Percentiles rank a stretch among this genome's conserved stretches.
phyloP scores from a whole-genome alignment of 2,113 vertebrate genomes.

The Hemiprocne comata region DNA sequence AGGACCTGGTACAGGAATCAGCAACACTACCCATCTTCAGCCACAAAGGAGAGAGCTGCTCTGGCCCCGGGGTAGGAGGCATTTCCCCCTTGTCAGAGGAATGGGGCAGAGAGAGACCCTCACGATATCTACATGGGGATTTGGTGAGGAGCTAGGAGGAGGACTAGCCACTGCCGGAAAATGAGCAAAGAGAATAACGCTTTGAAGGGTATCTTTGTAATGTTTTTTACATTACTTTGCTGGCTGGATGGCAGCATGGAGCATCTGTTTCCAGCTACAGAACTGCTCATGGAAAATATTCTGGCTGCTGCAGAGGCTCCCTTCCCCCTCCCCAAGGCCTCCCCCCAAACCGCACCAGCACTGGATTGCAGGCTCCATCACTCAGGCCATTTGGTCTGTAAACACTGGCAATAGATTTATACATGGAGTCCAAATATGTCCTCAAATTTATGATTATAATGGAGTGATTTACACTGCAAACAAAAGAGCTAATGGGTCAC shows the following conservation, averaged over 20 bases:
- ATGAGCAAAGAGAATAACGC: constrained; percentile 31
- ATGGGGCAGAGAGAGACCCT: not conserved
- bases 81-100: not conserved
- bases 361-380: not conserved
- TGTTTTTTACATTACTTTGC: constrained; percentile 64
- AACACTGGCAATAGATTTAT: constrained; percentile 13
- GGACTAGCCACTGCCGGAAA: not conserved
- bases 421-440: not conserved
- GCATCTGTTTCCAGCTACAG: constrained; percentile 84
- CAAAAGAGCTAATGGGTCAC: not conserved
- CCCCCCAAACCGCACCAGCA: not conserved
- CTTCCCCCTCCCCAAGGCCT: not conserved
- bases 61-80: accelerated
- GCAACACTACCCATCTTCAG: accelerated
- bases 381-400: not conserved
- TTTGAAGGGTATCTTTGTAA: constrained; percentile 63
- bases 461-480: constrained; percentile 31
- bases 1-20: not conserved
- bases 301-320: constrained; percentile 47
- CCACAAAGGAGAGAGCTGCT: not conserved
- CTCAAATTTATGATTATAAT: constrained; percentile 16
- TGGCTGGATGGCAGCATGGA: constrained; percentile 52
- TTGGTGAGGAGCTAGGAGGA: not conserved
- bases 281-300: constrained; percentile 79
- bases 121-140: accelerated